A percentile compares a stretch with the other conserved stretches of the same genome.
Evolutionary conservation across 2,113 vertebrate species (phyloP).

Genomic region (Pimephales promelas): DNA sequence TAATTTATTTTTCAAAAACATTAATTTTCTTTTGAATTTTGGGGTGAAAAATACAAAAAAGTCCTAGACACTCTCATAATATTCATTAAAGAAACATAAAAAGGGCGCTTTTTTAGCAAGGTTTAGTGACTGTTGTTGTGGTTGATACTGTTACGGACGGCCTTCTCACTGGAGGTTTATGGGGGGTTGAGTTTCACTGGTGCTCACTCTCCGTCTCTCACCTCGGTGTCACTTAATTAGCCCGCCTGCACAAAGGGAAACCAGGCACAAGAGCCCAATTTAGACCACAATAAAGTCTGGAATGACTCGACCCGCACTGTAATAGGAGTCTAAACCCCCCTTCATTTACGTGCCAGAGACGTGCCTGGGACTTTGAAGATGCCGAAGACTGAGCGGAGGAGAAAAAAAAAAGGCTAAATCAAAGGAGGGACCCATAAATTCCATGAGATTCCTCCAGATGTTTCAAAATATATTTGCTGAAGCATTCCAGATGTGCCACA

Average conservation of each 20-base stretch:
- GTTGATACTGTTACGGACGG: neutral
- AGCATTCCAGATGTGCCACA: slow-evolving; percentile 77
- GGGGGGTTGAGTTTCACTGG: slow-evolving; percentile 12
- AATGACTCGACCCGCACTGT: slow-evolving; percentile 63
- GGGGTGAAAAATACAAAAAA: neutral
- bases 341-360: slow-evolving; percentile 66
- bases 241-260: slow-evolving; percentile 56
- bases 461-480: slow-evolving; percentile 76
- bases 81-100: neutral
- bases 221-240: slow-evolving; percentile 73
- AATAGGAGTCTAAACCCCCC: slow-evolving; percentile 51
- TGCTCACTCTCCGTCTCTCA: slow-evolving; percentile 41
- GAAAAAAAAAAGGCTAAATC: slow-evolving; percentile 29
- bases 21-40: neutral
- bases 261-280: slow-evolving; percentile 77
- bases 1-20: neutral
- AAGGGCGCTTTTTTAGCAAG: neutral
- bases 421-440: slow-evolving; percentile 74
- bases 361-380: slow-evolving; percentile 70
- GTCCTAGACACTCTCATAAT: neutral
- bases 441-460: slow-evolving; percentile 79
- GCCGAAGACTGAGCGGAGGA: slow-evolving; percentile 56
- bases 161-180: slow-evolving; percentile 21
- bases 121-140: slow-evolving; percentile 6
- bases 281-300: slow-evolving; percentile 68